Conservation (phyloP, 2,797 vertebrate species). For the Mus caroli region DNA sequence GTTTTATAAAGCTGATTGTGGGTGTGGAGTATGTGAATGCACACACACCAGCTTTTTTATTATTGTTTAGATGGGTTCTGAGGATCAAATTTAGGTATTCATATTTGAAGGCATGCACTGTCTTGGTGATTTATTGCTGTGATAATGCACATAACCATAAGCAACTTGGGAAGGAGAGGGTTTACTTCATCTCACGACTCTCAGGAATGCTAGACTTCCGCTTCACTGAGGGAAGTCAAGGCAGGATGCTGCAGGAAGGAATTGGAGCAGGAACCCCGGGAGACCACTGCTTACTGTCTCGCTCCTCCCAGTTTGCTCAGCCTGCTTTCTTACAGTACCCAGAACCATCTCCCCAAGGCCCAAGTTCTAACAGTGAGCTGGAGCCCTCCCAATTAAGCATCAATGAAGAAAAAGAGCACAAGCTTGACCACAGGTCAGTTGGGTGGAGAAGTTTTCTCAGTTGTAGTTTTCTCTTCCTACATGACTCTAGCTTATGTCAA, state of each 20-base stretch:
- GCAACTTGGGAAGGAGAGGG: neutral
- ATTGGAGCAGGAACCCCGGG: neutral
- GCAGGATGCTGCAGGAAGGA: neutral
- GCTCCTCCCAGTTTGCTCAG: neutral
- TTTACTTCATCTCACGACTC: neutral
- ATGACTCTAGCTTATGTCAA: neutral
- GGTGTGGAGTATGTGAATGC: no score
- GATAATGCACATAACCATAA: neutral
- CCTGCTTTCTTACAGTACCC: neutral
- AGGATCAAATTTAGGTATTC: neutral
- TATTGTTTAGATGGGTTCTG: neutral
- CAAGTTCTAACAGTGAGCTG: neutral
- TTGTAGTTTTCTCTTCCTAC: neutral
- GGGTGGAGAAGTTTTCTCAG: neutral
- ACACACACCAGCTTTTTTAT: neutral
- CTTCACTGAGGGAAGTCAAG: neutral
- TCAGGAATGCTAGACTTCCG: neutral
- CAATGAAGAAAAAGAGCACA: neutral
- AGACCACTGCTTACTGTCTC: neutral
- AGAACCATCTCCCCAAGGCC: neutral
- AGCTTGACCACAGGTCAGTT: neutral
- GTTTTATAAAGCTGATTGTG: neutral
- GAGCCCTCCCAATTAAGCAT: neutral
- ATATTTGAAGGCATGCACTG: neutral
- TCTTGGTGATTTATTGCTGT: neutral